Evolutionary conservation across 2,113 vertebrate genomes (phyloP).

Genomic region (Egretta garzetta): DNA sequence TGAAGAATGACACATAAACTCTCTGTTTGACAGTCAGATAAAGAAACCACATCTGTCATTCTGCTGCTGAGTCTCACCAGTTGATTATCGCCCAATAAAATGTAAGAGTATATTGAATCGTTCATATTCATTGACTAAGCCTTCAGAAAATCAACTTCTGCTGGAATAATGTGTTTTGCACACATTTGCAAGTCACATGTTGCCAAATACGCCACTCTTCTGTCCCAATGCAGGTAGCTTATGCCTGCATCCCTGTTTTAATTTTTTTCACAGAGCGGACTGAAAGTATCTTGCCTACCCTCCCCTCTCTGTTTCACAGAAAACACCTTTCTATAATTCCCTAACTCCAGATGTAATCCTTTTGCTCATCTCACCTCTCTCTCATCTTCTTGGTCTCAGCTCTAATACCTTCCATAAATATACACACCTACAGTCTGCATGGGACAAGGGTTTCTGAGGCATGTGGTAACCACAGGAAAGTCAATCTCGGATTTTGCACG

Average conservation of each 20-base stretch:
- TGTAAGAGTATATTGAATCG: background rate
- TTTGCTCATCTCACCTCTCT: background rate
- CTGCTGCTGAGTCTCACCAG: conserved; percentile 12
- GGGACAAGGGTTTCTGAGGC: background rate
- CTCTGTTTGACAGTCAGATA: conserved; percentile 12
- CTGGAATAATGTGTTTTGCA: background rate
- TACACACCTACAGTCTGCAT: background rate
- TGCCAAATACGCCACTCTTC: background rate
- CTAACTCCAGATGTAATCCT: background rate
- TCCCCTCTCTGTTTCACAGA: background rate
- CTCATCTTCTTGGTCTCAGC: background rate
- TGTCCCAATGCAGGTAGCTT: background rate
- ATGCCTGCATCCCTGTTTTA: background rate
- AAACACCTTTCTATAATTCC: background rate
- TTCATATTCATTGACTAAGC: conserved; percentile 25
- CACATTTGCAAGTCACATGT: background rate
- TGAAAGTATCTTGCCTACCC: background rate
- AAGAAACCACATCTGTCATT: conserved; percentile 39
- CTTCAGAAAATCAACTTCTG: conserved; percentile 4
- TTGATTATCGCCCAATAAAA: conserved; percentile 45
- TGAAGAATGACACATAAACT: conserved; percentile 22
- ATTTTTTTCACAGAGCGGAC: background rate
- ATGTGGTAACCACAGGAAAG: background rate
- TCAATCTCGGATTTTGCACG: background rate
- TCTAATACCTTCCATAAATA: background rate